Percentiles rank a stretch among this genome's conserved stretches.
These are phyloP conservation scores for Xanthorhoe designata DNA, from an alignment of 2,888 invertebrate genomes.

Conservation along the genomic window DNA sequence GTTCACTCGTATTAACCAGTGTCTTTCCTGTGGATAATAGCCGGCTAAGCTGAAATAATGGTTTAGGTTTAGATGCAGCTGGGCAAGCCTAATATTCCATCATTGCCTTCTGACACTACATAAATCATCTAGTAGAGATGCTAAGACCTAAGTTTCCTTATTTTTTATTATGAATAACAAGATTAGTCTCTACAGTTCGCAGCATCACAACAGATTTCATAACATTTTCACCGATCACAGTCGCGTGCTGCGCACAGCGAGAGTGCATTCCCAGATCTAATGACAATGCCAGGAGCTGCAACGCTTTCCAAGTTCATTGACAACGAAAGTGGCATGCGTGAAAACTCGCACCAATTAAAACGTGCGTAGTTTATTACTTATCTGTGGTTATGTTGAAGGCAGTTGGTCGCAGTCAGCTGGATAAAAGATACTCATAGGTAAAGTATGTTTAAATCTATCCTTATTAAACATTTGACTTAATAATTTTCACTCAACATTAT, in stretches of 20 bases:
- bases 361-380: conserved; percentile 37
- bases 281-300: conserved; percentile 77
- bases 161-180: no score
- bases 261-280: conserved; percentile 82
- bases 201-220: conserved; percentile 23
- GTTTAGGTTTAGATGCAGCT: no score
- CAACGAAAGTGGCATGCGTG: conserved; percentile 84
- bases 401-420: not conserved
- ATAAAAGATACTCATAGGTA: not conserved
- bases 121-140: no score
- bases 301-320: conserved; percentile 85
- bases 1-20: no score
- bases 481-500: no score
- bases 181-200: not conserved
- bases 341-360: conserved; percentile 76
- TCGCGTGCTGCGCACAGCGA: conserved; percentile 74
- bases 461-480: no score
- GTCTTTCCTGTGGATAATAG: no score
- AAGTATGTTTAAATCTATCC: no score
- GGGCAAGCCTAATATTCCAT: no score
- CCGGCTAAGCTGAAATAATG: no score
- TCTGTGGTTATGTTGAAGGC: conserved; percentile 14
- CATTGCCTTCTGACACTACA: no score
- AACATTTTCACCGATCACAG: conserved; percentile 49
- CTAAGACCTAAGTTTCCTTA: no score